Conservation (phyloP, 2,797 vertebrate genomes). For the Pangasius mekongensis region DNA sequence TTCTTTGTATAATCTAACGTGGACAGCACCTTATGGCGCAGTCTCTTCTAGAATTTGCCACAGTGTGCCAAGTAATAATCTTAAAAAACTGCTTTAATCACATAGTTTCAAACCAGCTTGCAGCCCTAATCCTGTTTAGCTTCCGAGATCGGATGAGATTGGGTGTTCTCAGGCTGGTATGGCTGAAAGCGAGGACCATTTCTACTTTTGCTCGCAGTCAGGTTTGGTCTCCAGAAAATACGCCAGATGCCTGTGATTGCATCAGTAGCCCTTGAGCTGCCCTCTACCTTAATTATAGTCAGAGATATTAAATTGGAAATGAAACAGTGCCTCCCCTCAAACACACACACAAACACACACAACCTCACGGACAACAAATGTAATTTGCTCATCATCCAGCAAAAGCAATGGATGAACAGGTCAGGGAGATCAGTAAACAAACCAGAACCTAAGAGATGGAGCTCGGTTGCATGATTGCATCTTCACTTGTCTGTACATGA, state of each 20-base stretch:
- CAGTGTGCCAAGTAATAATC: background rate
- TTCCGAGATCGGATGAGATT: background rate
- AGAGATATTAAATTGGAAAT: constrained; percentile 52
- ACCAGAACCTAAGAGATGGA: background rate
- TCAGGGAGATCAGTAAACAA: constrained; percentile 38
- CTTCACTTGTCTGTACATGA: constrained; percentile 17
- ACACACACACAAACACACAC: constrained; percentile 19
- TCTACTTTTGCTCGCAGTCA: background rate
- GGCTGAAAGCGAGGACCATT: background rate
- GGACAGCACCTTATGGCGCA: background rate
- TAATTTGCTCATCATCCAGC: constrained; percentile 30
- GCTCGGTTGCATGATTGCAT: background rate
- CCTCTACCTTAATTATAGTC: constrained; percentile 50
- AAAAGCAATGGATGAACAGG: background rate
- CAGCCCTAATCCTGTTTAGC: background rate
- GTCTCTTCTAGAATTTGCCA: too few relatives aligned
- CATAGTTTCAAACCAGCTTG: background rate
- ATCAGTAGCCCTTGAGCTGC: constrained; percentile 40
- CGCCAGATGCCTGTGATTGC: constrained; percentile 27
- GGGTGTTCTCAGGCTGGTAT: background rate
- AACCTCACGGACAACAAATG: constrained; percentile 16
- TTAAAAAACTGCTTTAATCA: background rate
- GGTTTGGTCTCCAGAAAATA: constrained; percentile 15
- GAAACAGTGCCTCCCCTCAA: constrained; percentile 31
- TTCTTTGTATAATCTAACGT: background rate